A percentile compares a stretch with the other conserved stretches of the same genome.
These are phyloP conservation scores for Folsomia manolachei DNA, from an alignment of 2,888 invertebrate genomes.

Conservation along the genomic window DNA sequence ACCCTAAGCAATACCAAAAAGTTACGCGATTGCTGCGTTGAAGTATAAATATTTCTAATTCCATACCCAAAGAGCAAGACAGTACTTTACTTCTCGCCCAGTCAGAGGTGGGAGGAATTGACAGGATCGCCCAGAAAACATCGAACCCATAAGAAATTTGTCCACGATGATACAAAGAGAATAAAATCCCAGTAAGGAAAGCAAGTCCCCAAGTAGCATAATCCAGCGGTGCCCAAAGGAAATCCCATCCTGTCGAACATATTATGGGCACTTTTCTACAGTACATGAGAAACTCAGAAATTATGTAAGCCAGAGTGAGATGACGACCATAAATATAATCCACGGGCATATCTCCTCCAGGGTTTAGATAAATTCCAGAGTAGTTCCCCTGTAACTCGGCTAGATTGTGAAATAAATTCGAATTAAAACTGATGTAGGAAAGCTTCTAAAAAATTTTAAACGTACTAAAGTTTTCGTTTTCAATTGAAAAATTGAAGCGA, in stretches of 20 bases:
- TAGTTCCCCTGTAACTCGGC: slow-evolving; percentile 8
- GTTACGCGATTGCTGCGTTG: too few relatives aligned
- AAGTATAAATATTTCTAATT: too few relatives aligned
- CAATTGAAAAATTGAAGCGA: slow-evolving; percentile 2
- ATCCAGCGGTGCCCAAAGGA: slow-evolving; percentile 10
- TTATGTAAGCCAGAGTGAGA: neutral
- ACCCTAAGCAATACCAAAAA: too few relatives aligned
- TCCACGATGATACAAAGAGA: neutral
- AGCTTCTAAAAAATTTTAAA: neutral
- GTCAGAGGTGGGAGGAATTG: neutral
- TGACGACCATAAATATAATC: slow-evolving; percentile 8
- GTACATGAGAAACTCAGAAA: slow-evolving; percentile 8
- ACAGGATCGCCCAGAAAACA: slow-evolving; percentile 6
- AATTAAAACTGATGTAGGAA: too few relatives aligned
- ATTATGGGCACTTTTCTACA: slow-evolving; percentile 14
- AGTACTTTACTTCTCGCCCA: slow-evolving; percentile 6
- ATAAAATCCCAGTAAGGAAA: neutral
- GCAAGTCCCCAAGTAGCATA: neutral
- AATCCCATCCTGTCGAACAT: slow-evolving; percentile 6
- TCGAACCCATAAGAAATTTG: slow-evolving; percentile 12
- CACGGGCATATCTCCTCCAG: slow-evolving; percentile 2
- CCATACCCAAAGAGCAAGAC: neutral
- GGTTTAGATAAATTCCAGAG: slow-evolving; percentile 14
- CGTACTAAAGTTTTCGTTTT: neutral
- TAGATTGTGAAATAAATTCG: neutral